Evolutionary conservation across 2,797 vertebrate genomes (phyloP).

Genomic region (Neoniphon sammara): DNA sequence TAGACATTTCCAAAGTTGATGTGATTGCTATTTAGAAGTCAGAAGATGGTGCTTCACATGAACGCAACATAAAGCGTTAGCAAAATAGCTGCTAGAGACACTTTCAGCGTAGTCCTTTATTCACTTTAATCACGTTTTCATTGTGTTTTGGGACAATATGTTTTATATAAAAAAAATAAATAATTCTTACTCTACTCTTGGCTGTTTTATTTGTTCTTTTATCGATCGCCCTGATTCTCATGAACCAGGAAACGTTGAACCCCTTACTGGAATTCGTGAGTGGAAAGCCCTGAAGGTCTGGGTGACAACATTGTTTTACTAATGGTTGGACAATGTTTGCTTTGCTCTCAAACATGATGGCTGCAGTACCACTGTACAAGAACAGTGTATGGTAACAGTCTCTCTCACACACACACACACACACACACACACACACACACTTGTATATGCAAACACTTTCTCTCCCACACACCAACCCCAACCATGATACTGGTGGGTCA

Average conservation of each 20-base stretch:
- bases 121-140: too few relatives aligned
- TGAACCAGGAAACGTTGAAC: constrained; percentile 34
- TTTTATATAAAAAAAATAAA: not conserved
- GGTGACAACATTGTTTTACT: constrained; percentile 25
- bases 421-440: constrained; percentile 24
- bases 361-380: constrained; percentile 27
- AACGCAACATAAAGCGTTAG: too few relatives aligned
- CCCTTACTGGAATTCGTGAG: constrained; percentile 20
- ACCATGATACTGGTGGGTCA: constrained; percentile 4
- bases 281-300: constrained; percentile 44
- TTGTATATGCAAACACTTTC: constrained; percentile 26
- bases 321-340: constrained; percentile 44
- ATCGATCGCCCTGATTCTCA: not conserved
- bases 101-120: too few relatives aligned
- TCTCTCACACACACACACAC: constrained; percentile 28
- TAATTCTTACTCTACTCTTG: not conserved
- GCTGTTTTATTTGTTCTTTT: not conserved
- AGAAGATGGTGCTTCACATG: too few relatives aligned
- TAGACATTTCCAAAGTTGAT: too few relatives aligned
- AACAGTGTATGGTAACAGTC: constrained; percentile 32
- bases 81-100: too few relatives aligned
- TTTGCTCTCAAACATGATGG: constrained; percentile 39
- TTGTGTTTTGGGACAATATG: too few relatives aligned
- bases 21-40: too few relatives aligned
- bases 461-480: constrained; percentile 8